Evolutionary conservation across 1,140 invertebrate genomes (phyloP), one percentile per base, ranked within the genome.

Genomic region (Orius insidiosus): DNA sequence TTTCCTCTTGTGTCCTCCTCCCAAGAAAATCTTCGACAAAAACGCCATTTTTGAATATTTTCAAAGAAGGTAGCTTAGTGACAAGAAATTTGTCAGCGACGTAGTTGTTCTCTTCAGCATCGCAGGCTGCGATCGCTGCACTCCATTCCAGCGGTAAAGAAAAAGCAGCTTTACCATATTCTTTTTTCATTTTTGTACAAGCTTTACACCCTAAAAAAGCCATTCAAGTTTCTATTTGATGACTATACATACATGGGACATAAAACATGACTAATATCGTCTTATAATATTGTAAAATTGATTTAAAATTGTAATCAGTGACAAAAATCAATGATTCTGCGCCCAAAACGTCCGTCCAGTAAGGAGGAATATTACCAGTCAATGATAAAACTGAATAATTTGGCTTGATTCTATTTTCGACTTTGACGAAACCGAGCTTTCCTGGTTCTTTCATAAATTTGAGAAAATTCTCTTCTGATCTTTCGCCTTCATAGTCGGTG

Each of bases 41-140:
- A 11, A 9, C 14, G 7, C 41, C 41, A 31, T 24, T 31, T 43
- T 43, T 43, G 24, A 43, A 31, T 5, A 30, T 30, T 16, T 43
- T 43, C 19, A 43, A 9, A 3, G 41, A 11, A 11, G 41, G 41
- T 3, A 43, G 41, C 11, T 31, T 24, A 2, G 11, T 9, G 3
- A 43, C 14, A 2, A 16, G n/a, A 31, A 43, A 43, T 31, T 7
- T 15, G 11, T 43, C 41, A 5, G 41, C 41, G 3, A 43, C 14
- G 6, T 43, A 18, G 19, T 31, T 43, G 24, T 43, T 43, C 41
- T 30, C n/a, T 15, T 43, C 41, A 3, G 41, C 41, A 30, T 43
- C 24, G 11, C 41, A 43, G 6, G 41, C 16, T 7, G 19, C 41
- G 3, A 43, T 11, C 18, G n/a, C 31, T 5, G 18, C 41, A 24